These are phyloP conservation scores for Chloropsis hardwickii DNA, from an alignment of 2,113 vertebrate genomes.

Conservation along the genomic window DNA sequence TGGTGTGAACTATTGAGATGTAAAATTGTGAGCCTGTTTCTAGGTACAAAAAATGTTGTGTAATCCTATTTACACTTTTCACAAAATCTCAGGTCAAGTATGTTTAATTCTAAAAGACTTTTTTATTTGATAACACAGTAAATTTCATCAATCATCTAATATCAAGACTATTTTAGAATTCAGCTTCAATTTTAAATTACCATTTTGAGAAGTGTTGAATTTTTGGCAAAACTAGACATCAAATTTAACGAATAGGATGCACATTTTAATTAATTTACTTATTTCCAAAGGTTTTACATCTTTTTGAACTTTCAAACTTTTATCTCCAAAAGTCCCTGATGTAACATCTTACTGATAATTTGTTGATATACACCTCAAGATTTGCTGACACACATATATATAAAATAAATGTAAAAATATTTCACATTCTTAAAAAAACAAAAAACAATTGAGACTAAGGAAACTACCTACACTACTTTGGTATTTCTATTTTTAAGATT, in stretches of 20 bases:
- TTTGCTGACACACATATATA: background rate
- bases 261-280: background rate
- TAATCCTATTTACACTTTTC: background rate
- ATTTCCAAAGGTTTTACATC: background rate
- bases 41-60: background rate
- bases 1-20: background rate
- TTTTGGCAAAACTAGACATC: background rate
- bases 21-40: background rate
- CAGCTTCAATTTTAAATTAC: background rate
- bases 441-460: background rate
- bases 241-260: background rate
- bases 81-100: background rate
- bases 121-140: background rate
- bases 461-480: background rate
- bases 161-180: background rate
- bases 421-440: background rate
- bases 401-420: background rate
- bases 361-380: background rate
- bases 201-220: background rate
- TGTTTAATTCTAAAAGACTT: background rate
- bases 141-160: background rate
- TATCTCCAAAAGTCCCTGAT: background rate
- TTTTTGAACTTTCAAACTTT: background rate
- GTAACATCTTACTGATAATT: background rate
- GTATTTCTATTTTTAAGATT: background rate